phyloP scores from a whole-genome alignment of 1,140 invertebrate genomes.

The Battus philenor region DNA sequence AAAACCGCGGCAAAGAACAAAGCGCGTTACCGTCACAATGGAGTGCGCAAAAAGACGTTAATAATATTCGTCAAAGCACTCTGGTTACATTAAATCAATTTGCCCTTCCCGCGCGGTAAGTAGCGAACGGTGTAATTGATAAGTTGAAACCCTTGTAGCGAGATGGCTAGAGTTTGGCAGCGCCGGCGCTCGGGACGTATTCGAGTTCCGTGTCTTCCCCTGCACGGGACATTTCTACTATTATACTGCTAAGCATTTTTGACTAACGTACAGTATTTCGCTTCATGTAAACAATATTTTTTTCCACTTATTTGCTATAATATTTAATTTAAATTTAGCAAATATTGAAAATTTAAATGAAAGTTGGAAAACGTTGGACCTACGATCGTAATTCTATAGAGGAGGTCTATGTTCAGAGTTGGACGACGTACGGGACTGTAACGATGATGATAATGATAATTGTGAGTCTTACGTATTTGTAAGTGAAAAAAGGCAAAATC shows the following conservation, averaged over 20 bases:
- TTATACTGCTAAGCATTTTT: not conserved
- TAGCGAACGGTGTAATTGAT: conserved; percentile 75
- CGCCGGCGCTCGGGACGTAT: conserved; percentile 31
- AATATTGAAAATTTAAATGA: too few species aligned
- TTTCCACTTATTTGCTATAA: too few species aligned
- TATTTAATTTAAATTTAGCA: too few species aligned
- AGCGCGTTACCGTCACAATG: conserved; percentile 57
- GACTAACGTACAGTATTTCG: not conserved
- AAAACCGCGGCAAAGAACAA: conserved; percentile 64
- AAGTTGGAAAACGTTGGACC: too few species aligned
- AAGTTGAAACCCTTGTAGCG: conserved; percentile 75
- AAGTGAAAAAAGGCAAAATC: too few species aligned
- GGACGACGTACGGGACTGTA: too few species aligned
- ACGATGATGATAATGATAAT: too few species aligned
- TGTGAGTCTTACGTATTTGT: too few species aligned
- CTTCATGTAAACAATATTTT: not conserved
- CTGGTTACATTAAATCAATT: conserved; percentile 75
- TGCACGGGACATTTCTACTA: conserved; percentile 5
- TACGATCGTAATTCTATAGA: too few species aligned
- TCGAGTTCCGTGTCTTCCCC: not conserved
- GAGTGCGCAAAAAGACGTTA: conserved; percentile 69
- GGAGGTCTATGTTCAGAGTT: too few species aligned
- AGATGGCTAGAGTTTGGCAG: conserved; percentile 62
- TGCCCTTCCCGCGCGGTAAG: conserved; percentile 73
- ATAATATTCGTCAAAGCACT: conserved; percentile 76